Evolutionary conservation across 1,140 invertebrate genomes (phyloP).

Genomic region (Trachymyrmex cornetzi): DNA sequence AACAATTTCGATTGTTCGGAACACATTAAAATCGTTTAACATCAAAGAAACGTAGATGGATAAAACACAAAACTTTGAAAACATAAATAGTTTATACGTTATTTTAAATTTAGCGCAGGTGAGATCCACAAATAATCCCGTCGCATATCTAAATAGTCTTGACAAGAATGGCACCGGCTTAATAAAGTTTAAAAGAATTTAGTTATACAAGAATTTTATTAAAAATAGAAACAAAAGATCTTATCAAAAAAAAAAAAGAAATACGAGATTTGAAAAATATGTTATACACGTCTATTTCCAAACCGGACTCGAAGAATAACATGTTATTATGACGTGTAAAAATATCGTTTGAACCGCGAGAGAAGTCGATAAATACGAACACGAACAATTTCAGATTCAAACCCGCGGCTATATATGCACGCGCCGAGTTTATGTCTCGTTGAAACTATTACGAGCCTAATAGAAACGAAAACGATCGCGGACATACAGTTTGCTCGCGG

Average conservation of each 20-base stretch:
- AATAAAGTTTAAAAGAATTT: background rate
- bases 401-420: background rate
- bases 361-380: constrained; percentile 29
- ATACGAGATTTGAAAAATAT: background rate
- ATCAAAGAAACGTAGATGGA: constrained; percentile 32
- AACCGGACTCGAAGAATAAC: background rate
- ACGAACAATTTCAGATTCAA: constrained; percentile 33
- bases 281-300: background rate
- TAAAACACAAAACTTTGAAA: constrained; percentile 53
- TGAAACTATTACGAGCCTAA: constrained; percentile 57
- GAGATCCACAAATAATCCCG: constrained; percentile 58
- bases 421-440: constrained; percentile 42
- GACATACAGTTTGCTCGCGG: constrained; percentile 2
- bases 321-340: constrained; percentile 9
- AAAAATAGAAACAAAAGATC: background rate
- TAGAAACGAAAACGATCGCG: constrained; percentile 62
- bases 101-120: constrained; percentile 63
- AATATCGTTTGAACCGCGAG: constrained; percentile 8
- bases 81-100: constrained; percentile 32
- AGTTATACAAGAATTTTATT: constrained; percentile 14
- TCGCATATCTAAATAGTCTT: constrained; percentile 48
- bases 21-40: constrained; percentile 6
- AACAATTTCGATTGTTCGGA: background rate
- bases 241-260: background rate
- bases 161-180: constrained; percentile 44